phyloP scores from a whole-genome alignment of 2,113 vertebrate genomes.

The Pholis gunnellus region DNA sequence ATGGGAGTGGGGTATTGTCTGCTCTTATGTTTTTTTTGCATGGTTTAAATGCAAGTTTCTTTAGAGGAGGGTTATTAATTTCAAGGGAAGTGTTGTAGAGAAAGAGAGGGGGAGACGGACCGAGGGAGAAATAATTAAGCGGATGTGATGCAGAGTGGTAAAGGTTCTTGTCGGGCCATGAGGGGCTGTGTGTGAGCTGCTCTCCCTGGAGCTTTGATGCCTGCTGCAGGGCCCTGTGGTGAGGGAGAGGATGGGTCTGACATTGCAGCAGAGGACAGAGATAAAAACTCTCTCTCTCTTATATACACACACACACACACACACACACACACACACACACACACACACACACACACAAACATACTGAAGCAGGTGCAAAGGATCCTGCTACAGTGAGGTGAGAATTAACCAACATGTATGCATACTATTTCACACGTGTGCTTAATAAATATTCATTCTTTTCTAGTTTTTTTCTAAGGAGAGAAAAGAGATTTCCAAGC shows the following conservation, averaged over 20 bases:
- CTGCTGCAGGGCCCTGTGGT: constrained; percentile 43
- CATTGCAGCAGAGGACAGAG: constrained; percentile 58
- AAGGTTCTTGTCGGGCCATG: constrained; percentile 52
- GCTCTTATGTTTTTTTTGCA: constrained; percentile 16
- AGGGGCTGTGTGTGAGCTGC: constrained; percentile 45
- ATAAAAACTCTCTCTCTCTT: constrained; percentile 17
- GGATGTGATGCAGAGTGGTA: constrained; percentile 42
- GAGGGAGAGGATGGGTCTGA: constrained; percentile 44
- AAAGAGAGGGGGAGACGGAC: constrained; percentile 18
- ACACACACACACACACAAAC: neutral
- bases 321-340: constrained; percentile 4
- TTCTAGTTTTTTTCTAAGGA: no score
- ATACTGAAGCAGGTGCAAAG: constrained; percentile 15
- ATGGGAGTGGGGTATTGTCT: constrained; percentile 10
- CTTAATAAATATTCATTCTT: no score
- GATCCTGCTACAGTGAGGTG: constrained; percentile 6
- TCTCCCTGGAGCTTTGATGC: constrained; percentile 45
- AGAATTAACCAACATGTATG: neutral
- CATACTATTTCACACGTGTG: neutral
- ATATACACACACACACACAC: constrained; percentile 1
- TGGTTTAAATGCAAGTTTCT: constrained; percentile 22
- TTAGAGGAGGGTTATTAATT: constrained; percentile 44
- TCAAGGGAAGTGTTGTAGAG: constrained; percentile 28
- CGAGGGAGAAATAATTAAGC: constrained; percentile 49
- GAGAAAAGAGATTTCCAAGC: no score